phyloP scores from a whole-genome alignment of 1,140 invertebrate species.

The Diplogasteroides magnus region DNA sequence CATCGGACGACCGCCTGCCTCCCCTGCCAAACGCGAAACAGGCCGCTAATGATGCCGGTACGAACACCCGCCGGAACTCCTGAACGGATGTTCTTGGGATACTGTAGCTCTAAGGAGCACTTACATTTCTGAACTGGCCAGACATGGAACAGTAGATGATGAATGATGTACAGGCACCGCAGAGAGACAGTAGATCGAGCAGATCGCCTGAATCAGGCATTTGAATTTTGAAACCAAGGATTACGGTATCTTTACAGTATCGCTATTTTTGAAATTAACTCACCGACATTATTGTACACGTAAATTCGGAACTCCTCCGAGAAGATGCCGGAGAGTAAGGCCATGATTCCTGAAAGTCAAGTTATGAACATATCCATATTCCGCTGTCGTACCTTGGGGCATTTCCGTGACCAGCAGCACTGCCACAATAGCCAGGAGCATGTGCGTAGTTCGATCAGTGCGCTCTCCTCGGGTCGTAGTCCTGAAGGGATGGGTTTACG shows the following conservation, averaged over 20 bases:
- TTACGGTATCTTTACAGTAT: no score
- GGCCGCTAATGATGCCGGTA: constrained; percentile 31
- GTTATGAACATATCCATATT: neutral
- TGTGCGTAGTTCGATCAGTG: constrained; percentile 46
- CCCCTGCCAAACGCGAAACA: constrained; percentile 13
- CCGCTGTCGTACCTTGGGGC: constrained; percentile 29
- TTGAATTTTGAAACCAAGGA: no score
- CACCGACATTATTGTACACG: constrained; percentile 37
- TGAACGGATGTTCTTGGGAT: constrained; percentile 20
- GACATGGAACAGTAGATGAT: constrained; percentile 54
- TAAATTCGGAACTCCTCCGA: constrained; percentile 39
- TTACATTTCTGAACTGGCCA: constrained; percentile 51
- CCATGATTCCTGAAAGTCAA: constrained; percentile 30
- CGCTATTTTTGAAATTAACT: constrained; percentile 8
- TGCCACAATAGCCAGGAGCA: constrained; percentile 48
- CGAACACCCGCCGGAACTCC: constrained; percentile 52
- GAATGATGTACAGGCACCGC: constrained; percentile 47
- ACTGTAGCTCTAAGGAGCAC: constrained; percentile 11
- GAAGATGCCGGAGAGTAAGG: constrained; percentile 39
- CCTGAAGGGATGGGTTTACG: neutral
- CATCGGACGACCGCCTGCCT: constrained; percentile 24
- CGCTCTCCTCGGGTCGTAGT: constrained; percentile 20
- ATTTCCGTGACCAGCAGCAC: constrained; percentile 53
- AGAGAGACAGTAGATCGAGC: constrained; percentile 50
- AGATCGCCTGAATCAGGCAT: constrained; percentile 52